Conservation (phyloP, 2,797 vertebrate species). For the Etheostoma perlongum region DNA sequence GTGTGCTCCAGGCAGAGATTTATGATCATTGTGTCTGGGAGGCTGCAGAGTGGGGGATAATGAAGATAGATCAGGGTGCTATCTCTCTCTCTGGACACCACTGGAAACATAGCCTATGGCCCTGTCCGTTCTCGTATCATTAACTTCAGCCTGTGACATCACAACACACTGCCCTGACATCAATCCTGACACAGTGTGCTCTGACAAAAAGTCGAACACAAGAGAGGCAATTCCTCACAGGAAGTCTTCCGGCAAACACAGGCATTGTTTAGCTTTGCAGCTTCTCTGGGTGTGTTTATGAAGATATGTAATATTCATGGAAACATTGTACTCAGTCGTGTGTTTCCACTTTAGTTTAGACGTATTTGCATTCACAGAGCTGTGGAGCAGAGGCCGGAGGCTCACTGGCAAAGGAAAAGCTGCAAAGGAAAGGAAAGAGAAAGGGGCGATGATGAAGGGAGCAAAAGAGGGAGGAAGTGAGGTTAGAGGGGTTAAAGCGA, state of each 20-base stretch:
- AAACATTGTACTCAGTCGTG: conserved; percentile 63
- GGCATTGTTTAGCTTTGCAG: conserved; percentile 60
- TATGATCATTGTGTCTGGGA: conserved; percentile 88
- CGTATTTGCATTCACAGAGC: conserved; percentile 77
- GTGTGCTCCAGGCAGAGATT: conserved; percentile 88
- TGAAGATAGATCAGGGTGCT: conserved; percentile 88
- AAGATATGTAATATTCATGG: conserved; percentile 83
- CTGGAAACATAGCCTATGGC: conserved; percentile 81
- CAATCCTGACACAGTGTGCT: conserved; percentile 65
- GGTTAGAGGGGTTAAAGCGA: conserved; percentile 62
- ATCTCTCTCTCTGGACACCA: conserved; percentile 80
- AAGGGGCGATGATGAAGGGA: conserved; percentile 45
- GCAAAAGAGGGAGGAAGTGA: conserved; percentile 64
- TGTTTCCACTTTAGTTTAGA: conserved; percentile 79
- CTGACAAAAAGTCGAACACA: conserved; percentile 62
- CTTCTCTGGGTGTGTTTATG: conserved; percentile 68
- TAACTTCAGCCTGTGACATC: conserved; percentile 83
- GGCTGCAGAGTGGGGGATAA: conserved; percentile 86
- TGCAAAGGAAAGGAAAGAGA: conserved; percentile 50
- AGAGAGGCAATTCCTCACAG: conserved; percentile 60
- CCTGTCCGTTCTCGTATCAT: conserved; percentile 75
- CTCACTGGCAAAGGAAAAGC: conserved; percentile 54
- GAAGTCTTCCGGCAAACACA: conserved; percentile 66
- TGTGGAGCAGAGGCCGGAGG: conserved; percentile 62
- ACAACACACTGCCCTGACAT: conserved; percentile 77